These are phyloP conservation scores for Prunella himalayana DNA, from an alignment of 2,113 vertebrate genomes.

Conservation along the genomic window DNA sequence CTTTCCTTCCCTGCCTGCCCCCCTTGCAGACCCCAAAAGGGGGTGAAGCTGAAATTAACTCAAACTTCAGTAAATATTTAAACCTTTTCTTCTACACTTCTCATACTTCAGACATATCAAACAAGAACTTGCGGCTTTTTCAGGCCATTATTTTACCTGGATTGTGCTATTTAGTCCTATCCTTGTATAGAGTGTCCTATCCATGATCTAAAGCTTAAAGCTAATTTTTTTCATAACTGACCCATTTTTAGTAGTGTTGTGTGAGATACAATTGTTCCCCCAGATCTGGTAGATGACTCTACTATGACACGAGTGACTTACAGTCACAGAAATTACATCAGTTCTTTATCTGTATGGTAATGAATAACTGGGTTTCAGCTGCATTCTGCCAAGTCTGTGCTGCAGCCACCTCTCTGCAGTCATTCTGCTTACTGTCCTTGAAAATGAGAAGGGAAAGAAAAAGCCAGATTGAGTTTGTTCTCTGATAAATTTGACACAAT, in stretches of 20 bases:
- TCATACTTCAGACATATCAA: background rate
- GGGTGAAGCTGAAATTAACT: background rate
- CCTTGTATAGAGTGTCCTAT: background rate
- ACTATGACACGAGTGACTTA: background rate
- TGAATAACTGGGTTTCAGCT: background rate
- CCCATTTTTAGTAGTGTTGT: background rate
- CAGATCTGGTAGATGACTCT: background rate
- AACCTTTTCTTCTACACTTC: background rate
- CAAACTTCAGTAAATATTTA: background rate
- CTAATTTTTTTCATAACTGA: background rate
- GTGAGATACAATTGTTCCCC: background rate
- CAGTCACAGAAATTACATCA: background rate
- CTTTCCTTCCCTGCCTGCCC: background rate
- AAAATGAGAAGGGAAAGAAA: background rate
- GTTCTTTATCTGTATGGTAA: background rate
- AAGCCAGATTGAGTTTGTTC: background rate
- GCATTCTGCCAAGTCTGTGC: background rate
- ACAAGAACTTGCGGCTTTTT: background rate
- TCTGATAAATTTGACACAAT: background rate
- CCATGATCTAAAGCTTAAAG: background rate
- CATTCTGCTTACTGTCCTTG: background rate
- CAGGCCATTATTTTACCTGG: background rate
- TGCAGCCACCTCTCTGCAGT: background rate
- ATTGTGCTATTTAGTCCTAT: background rate
- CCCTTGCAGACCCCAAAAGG: background rate